phyloP scores from a whole-genome alignment of 2,797 vertebrate species.

The Notoglanidium macrostoma region DNA sequence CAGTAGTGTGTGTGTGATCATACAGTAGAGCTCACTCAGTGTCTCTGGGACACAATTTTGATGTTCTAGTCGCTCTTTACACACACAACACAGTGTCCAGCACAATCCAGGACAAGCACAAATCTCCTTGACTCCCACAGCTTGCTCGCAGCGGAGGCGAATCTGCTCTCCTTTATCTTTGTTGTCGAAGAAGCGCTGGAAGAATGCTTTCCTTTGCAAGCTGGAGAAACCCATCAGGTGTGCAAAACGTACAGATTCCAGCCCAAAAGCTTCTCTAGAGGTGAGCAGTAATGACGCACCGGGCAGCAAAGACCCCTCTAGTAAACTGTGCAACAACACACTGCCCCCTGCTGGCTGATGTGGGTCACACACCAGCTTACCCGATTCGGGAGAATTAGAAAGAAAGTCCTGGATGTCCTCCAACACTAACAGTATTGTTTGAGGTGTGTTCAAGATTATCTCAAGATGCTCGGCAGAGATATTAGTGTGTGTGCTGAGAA shows the following conservation, averaged over 20 bases:
- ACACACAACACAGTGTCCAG: constrained; percentile 73
- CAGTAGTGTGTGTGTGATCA: constrained; percentile 62
- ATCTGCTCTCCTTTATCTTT: constrained; percentile 51
- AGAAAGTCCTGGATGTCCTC: constrained; percentile 65
- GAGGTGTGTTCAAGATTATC: constrained; percentile 59
- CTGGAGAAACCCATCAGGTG: constrained; percentile 72
- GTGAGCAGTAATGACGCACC: constrained; percentile 70
- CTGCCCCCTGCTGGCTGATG: constrained; percentile 48
- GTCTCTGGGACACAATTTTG: constrained; percentile 68
- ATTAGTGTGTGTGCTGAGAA: constrained; percentile 53
- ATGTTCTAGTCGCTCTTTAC: constrained; percentile 60
- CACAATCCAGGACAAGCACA: constrained; percentile 73
- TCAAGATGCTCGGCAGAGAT: constrained; percentile 50
- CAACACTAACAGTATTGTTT: constrained; percentile 72
- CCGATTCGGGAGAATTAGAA: constrained; percentile 35
- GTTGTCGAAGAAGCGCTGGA: constrained; percentile 66
- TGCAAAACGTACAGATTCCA: constrained; percentile 53
- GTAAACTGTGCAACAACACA: constrained; percentile 69
- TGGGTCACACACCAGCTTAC: constrained; percentile 55
- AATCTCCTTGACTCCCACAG: constrained; percentile 69
- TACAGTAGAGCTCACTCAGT: constrained; percentile 68
- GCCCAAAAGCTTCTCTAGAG: constrained; percentile 47
- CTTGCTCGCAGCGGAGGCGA: constrained; percentile 66
- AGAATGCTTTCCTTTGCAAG: constrained; percentile 68
- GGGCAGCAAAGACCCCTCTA: constrained; percentile 69